A percentile compares a stretch with the other conserved stretches of the same genome.
phyloP scores from a whole-genome alignment of 2,113 vertebrate species.

The Chionomys nivalis region DNA sequence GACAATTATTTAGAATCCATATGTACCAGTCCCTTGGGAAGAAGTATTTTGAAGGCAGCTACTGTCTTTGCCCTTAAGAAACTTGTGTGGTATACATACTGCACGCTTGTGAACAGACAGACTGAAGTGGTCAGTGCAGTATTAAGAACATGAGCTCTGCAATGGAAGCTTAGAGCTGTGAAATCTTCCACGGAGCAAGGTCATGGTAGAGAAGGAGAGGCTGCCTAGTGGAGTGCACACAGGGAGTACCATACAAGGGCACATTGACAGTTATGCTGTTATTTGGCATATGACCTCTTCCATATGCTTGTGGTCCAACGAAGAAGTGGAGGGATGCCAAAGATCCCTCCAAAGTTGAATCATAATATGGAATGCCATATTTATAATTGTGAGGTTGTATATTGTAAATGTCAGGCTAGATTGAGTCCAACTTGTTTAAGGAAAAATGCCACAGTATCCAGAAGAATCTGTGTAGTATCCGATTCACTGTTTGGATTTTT shows the following conservation, averaged over 20 bases:
- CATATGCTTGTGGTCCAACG: neutral
- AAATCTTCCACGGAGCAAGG: neutral
- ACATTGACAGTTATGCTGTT: accelerated
- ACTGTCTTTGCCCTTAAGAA: neutral
- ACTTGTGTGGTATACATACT: neutral
- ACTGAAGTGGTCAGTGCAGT: neutral
- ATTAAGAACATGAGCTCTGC: neutral
- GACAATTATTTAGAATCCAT: neutral
- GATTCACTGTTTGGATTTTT: constrained; percentile 36
- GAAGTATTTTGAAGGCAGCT: neutral
- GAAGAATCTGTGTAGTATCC: constrained; percentile 38
- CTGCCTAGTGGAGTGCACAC: neutral
- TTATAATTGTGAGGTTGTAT: constrained; percentile 52
- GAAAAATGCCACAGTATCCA: neutral
- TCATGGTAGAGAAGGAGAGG: neutral
- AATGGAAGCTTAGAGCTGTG: neutral
- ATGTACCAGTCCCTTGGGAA: neutral
- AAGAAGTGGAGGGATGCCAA: neutral
- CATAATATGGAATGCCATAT: neutral
- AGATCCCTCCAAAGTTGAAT: constrained; percentile 32
- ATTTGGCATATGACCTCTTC: neutral
- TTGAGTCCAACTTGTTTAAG: constrained; percentile 2
- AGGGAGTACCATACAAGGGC: neutral
- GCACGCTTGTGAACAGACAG: neutral
- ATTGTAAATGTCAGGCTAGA: constrained; percentile 37